Evolutionary conservation across 2,888 invertebrate genomes (phyloP).

Genomic region (Trichacis sp.): DNA sequence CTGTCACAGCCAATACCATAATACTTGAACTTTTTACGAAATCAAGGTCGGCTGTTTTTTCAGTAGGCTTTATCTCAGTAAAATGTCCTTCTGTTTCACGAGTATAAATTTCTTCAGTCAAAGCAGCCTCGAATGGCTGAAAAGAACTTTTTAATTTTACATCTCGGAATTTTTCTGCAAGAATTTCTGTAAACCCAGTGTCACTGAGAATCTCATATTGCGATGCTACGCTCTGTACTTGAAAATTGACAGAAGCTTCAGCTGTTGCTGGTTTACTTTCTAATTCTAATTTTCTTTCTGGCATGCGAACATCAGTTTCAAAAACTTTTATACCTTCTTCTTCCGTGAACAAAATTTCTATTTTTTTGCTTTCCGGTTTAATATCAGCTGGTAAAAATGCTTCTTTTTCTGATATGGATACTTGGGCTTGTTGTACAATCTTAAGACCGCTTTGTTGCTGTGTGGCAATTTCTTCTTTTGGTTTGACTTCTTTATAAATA

Average conservation of each 20-base stretch:
- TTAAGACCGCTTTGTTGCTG: constrained; percentile 67
- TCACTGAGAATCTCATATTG: constrained; percentile 59
- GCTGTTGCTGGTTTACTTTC: constrained; percentile 48
- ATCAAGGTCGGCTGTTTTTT: constrained; percentile 70
- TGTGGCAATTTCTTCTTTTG: constrained; percentile 54
- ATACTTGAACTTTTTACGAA: constrained; percentile 59
- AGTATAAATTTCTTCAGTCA: constrained; percentile 58
- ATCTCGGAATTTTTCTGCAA: constrained; percentile 42
- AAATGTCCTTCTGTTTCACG: constrained; percentile 60
- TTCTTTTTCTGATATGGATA: constrained; percentile 72
- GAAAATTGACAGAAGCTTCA: constrained; percentile 57
- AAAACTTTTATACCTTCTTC: constrained; percentile 75
- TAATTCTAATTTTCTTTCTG: constrained; percentile 55
- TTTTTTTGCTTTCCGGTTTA: constrained; percentile 72
- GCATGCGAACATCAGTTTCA: constrained; percentile 64
- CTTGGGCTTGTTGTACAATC: constrained; percentile 69
- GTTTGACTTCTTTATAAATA: constrained; percentile 63
- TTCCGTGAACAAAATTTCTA: constrained; percentile 71
- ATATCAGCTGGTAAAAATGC: constrained; percentile 66
- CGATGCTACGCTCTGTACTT: constrained; percentile 52
- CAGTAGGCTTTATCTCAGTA: constrained; percentile 69
- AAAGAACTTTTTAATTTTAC: constrained; percentile 52
- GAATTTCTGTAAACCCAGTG: constrained; percentile 48
- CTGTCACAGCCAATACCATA: constrained; percentile 54
- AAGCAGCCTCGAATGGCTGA: constrained; percentile 54